phyloP scores from a whole-genome alignment of 2,888 invertebrate genomes.

The Parelbella ahira region DNA sequence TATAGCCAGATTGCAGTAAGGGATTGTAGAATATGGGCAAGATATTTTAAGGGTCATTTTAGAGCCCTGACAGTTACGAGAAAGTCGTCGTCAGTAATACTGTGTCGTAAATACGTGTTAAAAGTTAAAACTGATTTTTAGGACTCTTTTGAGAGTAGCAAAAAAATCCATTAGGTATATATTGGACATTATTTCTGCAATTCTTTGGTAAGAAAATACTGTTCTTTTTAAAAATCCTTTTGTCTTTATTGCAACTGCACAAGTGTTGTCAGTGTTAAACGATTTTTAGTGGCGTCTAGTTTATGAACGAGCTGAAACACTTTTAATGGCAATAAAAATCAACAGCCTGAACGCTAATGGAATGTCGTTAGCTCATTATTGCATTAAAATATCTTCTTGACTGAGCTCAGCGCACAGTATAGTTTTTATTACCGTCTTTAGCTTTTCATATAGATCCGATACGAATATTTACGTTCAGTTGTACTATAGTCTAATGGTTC shows the following conservation, averaged over 20 bases:
- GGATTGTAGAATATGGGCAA: slow-evolving; percentile 3
- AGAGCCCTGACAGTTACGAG: background rate
- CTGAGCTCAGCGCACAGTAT: too few relatives aligned
- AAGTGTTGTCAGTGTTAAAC: slow-evolving; percentile 1
- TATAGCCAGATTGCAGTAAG: slow-evolving; percentile 1
- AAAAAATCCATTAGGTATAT: too few relatives aligned
- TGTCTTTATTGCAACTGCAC: background rate
- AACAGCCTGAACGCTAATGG: slow-evolving; percentile 4
- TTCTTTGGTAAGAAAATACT: too few relatives aligned
- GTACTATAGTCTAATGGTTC: too few relatives aligned
- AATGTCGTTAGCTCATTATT: slow-evolving; percentile 9
- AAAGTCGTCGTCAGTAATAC: too few relatives aligned
- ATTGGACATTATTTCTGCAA: too few relatives aligned
- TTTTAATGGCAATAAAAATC: slow-evolving; percentile 15
- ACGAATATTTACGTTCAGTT: too few relatives aligned
- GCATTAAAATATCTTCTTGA: slow-evolving; percentile 4
- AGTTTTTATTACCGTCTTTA: too few relatives aligned
- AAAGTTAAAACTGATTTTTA: too few relatives aligned
- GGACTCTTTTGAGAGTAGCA: too few relatives aligned
- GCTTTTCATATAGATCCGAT: too few relatives aligned
- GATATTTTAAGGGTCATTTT: background rate
- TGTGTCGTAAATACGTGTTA: too few relatives aligned
- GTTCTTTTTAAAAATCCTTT: background rate
- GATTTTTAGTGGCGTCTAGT: slow-evolving; percentile 2
- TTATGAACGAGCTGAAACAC: slow-evolving; percentile 2